phyloP scores from a whole-genome alignment of 2,888 invertebrate species.

The Standfussiana lucernea region DNA sequence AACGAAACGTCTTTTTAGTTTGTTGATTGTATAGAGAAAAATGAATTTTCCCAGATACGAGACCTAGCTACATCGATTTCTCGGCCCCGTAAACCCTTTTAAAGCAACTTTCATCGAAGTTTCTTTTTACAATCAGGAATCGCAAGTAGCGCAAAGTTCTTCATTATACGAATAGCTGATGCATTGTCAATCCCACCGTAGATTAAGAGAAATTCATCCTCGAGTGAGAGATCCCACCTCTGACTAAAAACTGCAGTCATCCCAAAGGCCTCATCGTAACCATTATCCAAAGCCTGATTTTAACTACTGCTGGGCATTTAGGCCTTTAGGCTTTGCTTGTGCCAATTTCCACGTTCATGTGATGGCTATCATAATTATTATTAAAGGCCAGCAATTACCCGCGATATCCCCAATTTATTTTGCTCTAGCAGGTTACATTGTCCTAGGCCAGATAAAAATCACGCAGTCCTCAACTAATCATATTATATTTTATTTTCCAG shows the following conservation, averaged over 20 bases:
- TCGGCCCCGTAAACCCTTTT: no score
- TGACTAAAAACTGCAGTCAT: not conserved
- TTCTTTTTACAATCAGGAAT: not conserved
- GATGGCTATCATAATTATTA: not conserved
- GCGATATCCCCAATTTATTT: not conserved
- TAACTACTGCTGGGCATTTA: no score
- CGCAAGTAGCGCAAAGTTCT: no score
- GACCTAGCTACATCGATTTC: no score
- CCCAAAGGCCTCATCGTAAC: not conserved
- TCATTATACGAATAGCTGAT: not conserved
- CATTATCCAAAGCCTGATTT: not conserved
- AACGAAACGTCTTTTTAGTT: not conserved
- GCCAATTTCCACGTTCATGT: not conserved
- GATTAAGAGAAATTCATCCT: not conserved
- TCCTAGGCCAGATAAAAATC: not conserved
- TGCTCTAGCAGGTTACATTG: not conserved
- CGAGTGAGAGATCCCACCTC: not conserved
- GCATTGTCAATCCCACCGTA: not conserved
- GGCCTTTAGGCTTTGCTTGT: not conserved
- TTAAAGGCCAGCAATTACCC: no score
- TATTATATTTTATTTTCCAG: constrained; percentile 75
- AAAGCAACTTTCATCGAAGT: no score
- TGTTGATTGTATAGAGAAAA: no score
- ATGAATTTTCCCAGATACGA: no score
- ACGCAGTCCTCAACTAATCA: not conserved